Percentiles rank a stretch among this genome's conserved stretches.
phyloP scores from a whole-genome alignment of 1,140 invertebrate species.

The Colletes gigas region DNA sequence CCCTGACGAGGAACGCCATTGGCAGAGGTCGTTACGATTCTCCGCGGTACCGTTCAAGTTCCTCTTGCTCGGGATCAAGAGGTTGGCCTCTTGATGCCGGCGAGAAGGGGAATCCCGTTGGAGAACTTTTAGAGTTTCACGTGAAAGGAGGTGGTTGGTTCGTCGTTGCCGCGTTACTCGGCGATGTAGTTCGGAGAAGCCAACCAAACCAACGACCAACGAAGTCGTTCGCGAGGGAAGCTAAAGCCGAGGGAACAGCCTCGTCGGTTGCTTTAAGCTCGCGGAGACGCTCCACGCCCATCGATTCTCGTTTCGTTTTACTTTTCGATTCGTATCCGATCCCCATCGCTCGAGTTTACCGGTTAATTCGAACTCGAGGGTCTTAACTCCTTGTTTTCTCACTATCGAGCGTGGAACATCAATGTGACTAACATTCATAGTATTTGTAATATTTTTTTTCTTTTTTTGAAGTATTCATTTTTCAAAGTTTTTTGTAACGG shows the following conservation, averaged over 20 bases:
- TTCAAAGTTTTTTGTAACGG: no score
- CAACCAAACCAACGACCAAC: constrained; percentile 22
- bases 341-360: background rate
- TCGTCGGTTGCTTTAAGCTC: constrained; percentile 40
- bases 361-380: background rate
- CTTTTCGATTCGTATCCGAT: background rate
- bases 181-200: constrained; percentile 38
- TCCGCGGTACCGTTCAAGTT: background rate
- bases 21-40: constrained; percentile 6
- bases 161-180: constrained; percentile 22
- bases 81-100: constrained; percentile 27
- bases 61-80: constrained; percentile 26
- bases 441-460: no score
- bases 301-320: no score
- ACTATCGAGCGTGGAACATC: no score
- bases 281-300: constrained; percentile 3
- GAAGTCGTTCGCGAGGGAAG: constrained; percentile 18
- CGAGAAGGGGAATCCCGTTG: constrained; percentile 4
- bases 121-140: constrained; percentile 56
- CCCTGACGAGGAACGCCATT: background rate
- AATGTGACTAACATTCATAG: no score
- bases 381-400: no score
- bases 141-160: constrained; percentile 36
- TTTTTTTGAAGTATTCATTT: no score
- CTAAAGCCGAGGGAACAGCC: constrained; percentile 31